These are phyloP conservation scores for Nicator chloris DNA, from an alignment of 2,113 vertebrate genomes.

Conservation along the genomic window DNA sequence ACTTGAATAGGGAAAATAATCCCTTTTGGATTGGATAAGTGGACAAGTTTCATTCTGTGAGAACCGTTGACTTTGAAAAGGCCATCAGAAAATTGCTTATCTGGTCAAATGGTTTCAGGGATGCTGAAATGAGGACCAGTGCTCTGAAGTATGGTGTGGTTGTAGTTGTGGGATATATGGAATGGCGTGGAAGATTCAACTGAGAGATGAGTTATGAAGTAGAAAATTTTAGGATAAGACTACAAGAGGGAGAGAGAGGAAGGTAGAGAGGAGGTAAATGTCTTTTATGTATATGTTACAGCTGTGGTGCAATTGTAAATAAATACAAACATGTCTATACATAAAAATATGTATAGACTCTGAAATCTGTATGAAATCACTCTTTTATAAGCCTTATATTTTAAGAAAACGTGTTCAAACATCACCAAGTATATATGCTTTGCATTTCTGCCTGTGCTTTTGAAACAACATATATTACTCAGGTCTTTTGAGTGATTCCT, in stretches of 20 bases:
- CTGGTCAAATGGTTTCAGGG: background rate
- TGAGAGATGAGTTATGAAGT: background rate
- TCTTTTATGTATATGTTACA: background rate
- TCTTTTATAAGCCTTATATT: background rate
- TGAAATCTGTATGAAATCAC: background rate
- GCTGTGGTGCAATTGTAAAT: background rate
- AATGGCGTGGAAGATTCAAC: background rate
- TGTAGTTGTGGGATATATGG: background rate
- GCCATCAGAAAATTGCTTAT: background rate
- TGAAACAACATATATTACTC: background rate
- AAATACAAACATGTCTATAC: background rate
- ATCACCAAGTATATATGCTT: accelerated
- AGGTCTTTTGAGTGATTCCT: background rate
- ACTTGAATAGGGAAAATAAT: background rate
- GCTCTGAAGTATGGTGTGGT: accelerated
- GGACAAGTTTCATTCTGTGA: background rate
- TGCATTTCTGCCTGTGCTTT: background rate
- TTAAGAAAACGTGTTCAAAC: background rate
- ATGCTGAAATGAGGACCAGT: background rate
- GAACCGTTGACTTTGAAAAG: background rate
- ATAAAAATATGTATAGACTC: too few species aligned
- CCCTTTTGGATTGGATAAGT: background rate
- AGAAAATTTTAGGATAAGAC: background rate
- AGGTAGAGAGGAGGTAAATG: background rate
- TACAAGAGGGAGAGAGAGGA: background rate